Base-by-base conservation (phyloP, 2,888 invertebrate species). In the Drosophila siamana region DNA sequence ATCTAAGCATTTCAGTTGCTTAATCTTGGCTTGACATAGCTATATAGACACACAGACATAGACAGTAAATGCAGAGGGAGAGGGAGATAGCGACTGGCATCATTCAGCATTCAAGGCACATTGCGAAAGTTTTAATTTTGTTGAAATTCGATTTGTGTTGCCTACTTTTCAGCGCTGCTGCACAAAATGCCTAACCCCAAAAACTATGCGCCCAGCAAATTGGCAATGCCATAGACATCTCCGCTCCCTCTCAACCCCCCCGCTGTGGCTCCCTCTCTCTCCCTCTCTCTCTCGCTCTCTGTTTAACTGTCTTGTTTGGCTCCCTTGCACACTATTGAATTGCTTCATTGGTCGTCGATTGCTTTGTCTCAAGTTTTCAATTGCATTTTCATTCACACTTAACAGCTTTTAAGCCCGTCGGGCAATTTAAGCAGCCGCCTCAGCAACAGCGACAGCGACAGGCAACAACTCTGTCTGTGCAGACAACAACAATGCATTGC, bases 311-410 rank as follows among this genome's bases (percentile, higher is more conserved):
- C 11, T n/a, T n/a, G n/a, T n/a, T n/a, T n/a, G n/a, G n/a, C n/a
- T 11, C 30, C 2, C 30, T 30, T 1, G 7, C 13, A 30, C 33
- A 22, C 60, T 57, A 55, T 75, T 70, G 57, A 61, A 70, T 70
- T 61, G 75, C 41, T 69, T 61, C 50, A 50, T 59, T 64, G 41
- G 61, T 74, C 74, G 61, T 74, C 74, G 71, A 75, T 66, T 63
- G 77, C 68, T 72, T 75, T 72, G 75, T 77, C 73, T 69, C 54
- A 76, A 77, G 67, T 80, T 80, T 73, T 65, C 64, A 71, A 69
- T 66, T 79, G 71, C 74, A 72, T 77, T 73, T 72, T 41, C 67
- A 57, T 60, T 59, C 70, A 51, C 78, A 75, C 63, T 69, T 50
- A 66, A 41, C 51, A 60, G 63, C 72, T 52, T 71, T 76, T 56